These are phyloP conservation scores for Dasyprocta punctata DNA, from an alignment of 2,113 vertebrate genomes.

Conservation along the genomic window DNA sequence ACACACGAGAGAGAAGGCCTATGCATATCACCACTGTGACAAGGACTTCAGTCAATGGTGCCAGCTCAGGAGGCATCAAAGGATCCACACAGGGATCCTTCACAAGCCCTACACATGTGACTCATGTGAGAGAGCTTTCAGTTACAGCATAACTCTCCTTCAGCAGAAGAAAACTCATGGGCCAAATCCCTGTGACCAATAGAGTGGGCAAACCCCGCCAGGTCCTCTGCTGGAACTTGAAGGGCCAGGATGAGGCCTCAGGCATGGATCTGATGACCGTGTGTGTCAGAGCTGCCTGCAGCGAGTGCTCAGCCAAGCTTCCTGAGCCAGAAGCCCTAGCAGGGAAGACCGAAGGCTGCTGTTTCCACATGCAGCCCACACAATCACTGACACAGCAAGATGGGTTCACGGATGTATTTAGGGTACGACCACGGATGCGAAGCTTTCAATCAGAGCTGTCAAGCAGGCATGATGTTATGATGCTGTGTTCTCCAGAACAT, in stretches of 20 bases:
- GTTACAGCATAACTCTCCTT: background rate
- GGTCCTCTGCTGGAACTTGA: background rate
- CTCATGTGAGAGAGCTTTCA: background rate
- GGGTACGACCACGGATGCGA: background rate
- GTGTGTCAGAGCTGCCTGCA: background rate
- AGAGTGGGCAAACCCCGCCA: background rate
- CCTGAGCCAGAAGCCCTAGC: background rate
- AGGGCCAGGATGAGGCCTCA: background rate
- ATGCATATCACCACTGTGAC: background rate
- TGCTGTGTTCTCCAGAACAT: background rate
- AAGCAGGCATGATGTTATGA: background rate
- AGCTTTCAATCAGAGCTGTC: background rate
- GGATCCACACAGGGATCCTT: background rate
- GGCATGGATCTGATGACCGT: background rate
- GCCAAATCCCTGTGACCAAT: background rate
- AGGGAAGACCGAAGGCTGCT: background rate
- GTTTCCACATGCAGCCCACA: background rate
- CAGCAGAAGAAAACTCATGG: conserved; percentile 3
- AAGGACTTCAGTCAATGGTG: conserved; percentile 32
- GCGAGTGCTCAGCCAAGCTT: background rate
- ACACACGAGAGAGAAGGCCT: conserved; percentile 3
- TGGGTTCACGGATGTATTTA: background rate
- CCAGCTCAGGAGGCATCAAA: background rate
- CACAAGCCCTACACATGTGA: conserved; percentile 4
- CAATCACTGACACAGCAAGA: background rate